A percentile compares a stretch with the other conserved stretches of the same genome.
Conservation (phyloP, 2,888 invertebrate species). For the Ornithoptera priamus region DNA sequence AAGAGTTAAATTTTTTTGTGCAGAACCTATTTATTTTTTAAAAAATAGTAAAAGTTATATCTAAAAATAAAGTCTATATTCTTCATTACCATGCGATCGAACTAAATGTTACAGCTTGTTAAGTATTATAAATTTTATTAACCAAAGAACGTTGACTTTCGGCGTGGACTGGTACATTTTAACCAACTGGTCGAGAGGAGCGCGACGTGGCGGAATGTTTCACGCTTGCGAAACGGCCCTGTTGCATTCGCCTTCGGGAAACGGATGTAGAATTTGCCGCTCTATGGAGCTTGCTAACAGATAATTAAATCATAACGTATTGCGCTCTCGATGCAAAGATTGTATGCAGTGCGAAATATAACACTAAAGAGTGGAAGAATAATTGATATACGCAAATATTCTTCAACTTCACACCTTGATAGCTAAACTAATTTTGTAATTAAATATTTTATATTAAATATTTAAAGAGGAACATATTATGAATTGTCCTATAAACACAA, state of each 20-base stretch:
- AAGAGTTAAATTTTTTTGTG: neutral
- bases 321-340: constrained; percentile 42
- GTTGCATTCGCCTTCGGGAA: constrained; percentile 51
- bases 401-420: neutral
- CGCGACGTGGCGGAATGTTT: constrained; percentile 37
- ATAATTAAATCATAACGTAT: constrained; percentile 49
- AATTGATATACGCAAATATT: constrained; percentile 29
- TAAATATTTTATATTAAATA: too few species aligned
- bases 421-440: too few species aligned
- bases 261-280: constrained; percentile 53
- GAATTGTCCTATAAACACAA: too few species aligned
- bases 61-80: neutral
- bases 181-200: constrained; percentile 16
- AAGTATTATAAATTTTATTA: constrained; percentile 6
- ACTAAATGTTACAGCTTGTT: neutral
- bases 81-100: neutral
- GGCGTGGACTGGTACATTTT: constrained; percentile 6
- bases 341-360: constrained; percentile 44
- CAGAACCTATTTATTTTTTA: neutral
- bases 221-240: constrained; percentile 37
- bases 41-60: neutral
- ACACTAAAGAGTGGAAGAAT: constrained; percentile 45
- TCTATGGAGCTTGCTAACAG: constrained; percentile 40
- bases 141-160: constrained; percentile 9
- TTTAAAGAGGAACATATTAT: too few species aligned